Evolutionary conservation across 2,888 invertebrate genomes (phyloP).

Genomic region (Calliphora vomitoria): DNA sequence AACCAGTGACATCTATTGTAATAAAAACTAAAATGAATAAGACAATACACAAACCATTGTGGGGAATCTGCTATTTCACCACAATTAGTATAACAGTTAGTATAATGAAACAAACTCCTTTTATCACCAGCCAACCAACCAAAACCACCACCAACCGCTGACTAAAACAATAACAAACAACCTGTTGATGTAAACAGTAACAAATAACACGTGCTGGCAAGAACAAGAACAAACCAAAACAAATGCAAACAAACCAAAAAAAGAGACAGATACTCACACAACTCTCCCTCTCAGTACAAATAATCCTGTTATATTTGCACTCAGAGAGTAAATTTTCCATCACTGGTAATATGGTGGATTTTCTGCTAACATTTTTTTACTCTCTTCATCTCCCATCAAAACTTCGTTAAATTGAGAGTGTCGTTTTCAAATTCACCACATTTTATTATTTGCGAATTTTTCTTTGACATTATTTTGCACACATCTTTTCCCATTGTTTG

Average conservation of each 20-base stretch:
- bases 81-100: constrained; percentile 53
- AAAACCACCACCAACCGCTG: no score
- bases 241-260: background rate
- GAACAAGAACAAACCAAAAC: constrained; percentile 33
- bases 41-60: constrained; percentile 23
- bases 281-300: background rate
- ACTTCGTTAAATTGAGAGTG: constrained; percentile 61
- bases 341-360: constrained; percentile 16
- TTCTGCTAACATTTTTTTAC: background rate
- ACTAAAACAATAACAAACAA: constrained; percentile 13
- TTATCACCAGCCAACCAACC: background rate
- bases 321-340: background rate
- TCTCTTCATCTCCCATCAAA: constrained; percentile 33
- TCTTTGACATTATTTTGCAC: constrained; percentile 16
- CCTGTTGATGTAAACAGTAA: constrained; percentile 42
- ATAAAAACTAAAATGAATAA: background rate
- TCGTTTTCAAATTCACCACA: constrained; percentile 52
- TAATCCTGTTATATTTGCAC: constrained; percentile 10
- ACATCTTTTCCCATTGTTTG: constrained; percentile 37
- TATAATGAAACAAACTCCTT: background rate
- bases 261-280: background rate
- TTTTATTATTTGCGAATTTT: constrained; percentile 15
- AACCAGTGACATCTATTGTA: constrained; percentile 22
- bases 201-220: constrained; percentile 45
- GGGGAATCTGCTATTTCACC: constrained; percentile 1